Conservation (phyloP, 1,140 invertebrate genomes). For the Drosophila funebris region DNA sequence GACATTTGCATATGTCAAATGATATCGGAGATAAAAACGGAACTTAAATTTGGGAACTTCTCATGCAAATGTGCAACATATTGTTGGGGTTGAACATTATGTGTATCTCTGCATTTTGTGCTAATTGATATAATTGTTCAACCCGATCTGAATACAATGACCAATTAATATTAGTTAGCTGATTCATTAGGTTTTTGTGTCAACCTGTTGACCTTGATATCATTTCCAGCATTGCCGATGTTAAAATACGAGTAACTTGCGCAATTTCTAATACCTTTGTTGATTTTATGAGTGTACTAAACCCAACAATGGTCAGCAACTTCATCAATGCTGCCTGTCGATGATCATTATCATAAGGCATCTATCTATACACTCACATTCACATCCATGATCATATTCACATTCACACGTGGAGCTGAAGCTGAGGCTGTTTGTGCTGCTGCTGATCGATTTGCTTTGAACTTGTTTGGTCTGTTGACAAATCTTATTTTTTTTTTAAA, state of each 20-base stretch:
- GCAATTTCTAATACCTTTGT: conserved; percentile 74
- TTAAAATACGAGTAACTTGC: conserved; percentile 48
- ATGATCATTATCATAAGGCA: conserved; percentile 50
- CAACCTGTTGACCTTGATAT: conserved; percentile 75
- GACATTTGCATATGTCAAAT: conserved; percentile 52
- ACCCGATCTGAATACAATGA: conserved; percentile 59
- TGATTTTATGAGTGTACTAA: conserved; percentile 74
- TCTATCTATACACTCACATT: conserved; percentile 20
- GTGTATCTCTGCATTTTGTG: conserved; percentile 21
- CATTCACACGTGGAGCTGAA: conserved; percentile 25
- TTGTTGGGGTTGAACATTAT: conserved; percentile 1
- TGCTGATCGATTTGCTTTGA: conserved; percentile 60
- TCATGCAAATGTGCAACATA: conserved; percentile 32
- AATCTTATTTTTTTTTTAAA: conserved; percentile 42
- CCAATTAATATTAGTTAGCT: conserved; percentile 78
- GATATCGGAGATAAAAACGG: conserved; percentile 8
- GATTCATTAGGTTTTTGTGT: conserved; percentile 76
- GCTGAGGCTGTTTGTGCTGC: conserved; percentile 16
- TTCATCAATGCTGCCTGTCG: conserved; percentile 7
- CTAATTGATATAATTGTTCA: conserved; percentile 47
- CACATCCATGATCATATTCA: conserved; percentile 28
- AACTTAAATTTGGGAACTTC: conserved; percentile 50
- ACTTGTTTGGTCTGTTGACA: conserved; percentile 61
- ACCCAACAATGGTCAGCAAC: conserved; percentile 37
- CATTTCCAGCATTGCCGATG: conserved; percentile 69